Percentiles rank a stretch among this genome's conserved stretches.
phyloP scores from a whole-genome alignment of 1,140 invertebrate species.

The Scaptodrosophila lebanonensis region DNA sequence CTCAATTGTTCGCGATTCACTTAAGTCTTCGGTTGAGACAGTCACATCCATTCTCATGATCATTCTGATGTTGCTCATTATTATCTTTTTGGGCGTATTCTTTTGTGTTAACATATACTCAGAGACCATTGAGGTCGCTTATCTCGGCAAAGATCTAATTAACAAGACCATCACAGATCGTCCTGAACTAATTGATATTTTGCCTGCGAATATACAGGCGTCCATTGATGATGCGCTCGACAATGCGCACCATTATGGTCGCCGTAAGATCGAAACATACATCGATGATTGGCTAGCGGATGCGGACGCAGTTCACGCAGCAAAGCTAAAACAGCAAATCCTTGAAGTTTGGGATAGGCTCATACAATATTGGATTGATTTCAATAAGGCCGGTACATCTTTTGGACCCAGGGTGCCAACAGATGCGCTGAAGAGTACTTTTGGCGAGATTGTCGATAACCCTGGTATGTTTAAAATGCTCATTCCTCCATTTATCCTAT shows the following conservation, averaged over 20 bases:
- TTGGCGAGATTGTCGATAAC: conserved; percentile 76
- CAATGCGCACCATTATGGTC: conserved; percentile 93
- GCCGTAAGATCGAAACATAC: conserved; percentile 72
- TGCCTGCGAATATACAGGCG: conserved; percentile 85
- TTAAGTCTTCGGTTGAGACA: conserved; percentile 80
- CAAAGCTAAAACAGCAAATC: conserved; percentile 92
- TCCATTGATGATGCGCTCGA: conserved; percentile 90
- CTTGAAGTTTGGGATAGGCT: conserved; percentile 95
- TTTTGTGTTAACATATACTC: conserved; percentile 88
- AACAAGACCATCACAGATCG: conserved; percentile 93
- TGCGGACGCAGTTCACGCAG: conserved; percentile 88
- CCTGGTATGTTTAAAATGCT: conserved; percentile 50
- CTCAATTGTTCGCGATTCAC: conserved; percentile 75
- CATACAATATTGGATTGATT: conserved; percentile 93
- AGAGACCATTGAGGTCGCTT: conserved; percentile 94
- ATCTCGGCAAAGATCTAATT: conserved; percentile 91
- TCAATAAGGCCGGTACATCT: conserved; percentile 77
- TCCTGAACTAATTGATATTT: conserved; percentile 86
- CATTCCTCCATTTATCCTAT: conserved; percentile 1
- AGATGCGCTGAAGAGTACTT: conserved; percentile 83
- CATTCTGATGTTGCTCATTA: conserved; percentile 82
- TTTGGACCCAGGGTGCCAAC: conserved; percentile 84
- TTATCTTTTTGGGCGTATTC: conserved; percentile 76
- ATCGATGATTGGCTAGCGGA: conserved; percentile 84
- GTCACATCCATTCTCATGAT: conserved; percentile 81